A percentile compares a stretch with the other conserved stretches of the same genome.
phyloP scores from a whole-genome alignment of 2,888 invertebrate species.

The Schizaphis graminum region DNA sequence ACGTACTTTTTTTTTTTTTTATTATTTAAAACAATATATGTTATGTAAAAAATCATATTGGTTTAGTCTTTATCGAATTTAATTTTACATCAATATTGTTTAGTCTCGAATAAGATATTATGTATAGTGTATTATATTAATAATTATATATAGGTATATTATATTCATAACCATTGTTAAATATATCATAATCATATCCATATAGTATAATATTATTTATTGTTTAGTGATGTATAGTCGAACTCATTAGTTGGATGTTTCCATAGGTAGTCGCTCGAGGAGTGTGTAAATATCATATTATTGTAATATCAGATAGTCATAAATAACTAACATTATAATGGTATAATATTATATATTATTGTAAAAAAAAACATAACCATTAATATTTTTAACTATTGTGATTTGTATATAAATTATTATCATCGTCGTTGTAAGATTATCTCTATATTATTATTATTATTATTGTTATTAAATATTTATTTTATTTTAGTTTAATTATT shows the following conservation, averaged over 20 bases:
- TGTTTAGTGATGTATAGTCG: neutral
- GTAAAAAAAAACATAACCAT: neutral
- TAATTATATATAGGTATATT: neutral
- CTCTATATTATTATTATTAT: neutral
- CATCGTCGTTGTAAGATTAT: no score
- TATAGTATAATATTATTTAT: neutral
- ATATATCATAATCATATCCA: neutral
- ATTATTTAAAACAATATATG: neutral
- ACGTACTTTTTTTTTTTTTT: neutral
- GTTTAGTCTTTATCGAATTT: neutral
- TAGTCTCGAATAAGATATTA: neutral
- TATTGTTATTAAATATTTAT: slow-evolving; percentile 9
- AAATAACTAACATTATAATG: neutral
- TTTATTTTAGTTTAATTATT: neutral
- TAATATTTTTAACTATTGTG: neutral
- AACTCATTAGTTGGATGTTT: neutral
- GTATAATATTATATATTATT: neutral
- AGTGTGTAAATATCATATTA: slow-evolving; percentile 2
- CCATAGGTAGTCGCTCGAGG: neutral
- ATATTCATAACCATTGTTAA: neutral
- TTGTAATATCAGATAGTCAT: neutral
- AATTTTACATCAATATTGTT: neutral
- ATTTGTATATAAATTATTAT: no score
- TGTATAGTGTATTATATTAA: neutral
- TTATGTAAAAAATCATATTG: neutral